Base-by-base conservation (phyloP, 2,113 vertebrate genomes). In the Pseudonaja textilis region DNA sequence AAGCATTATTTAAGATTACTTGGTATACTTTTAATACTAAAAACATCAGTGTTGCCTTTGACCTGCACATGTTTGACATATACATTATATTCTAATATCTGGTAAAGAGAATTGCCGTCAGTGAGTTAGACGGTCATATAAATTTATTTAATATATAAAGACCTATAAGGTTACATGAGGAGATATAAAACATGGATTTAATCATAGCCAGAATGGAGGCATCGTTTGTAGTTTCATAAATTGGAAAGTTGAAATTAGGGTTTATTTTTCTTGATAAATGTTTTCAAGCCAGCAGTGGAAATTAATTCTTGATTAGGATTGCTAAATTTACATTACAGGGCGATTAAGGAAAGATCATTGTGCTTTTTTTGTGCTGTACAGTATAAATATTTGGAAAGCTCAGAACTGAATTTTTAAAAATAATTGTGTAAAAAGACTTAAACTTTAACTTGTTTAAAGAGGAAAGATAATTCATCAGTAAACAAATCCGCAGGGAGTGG, bases 301-400 rank as follows among this genome's bases (percentile, higher is more conserved):
- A 87, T 88, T 2, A 54, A 22, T 94, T 14, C 52, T 91, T 93
- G 93, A 93, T 94, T 96, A 93, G 92, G 95, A 23, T 94, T 94
- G 8, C 25, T 74, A 90, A 6, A 34, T 95, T 96, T 95, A 94
- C 90, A 55, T 91, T 89, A 42, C 42, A 95, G 56, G 16, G 93
- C 94, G 29, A 92, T 95, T 45, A 47, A 88, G 91, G 95, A 90
- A 95, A 94, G 54, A 93, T 57, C 93, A 52, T 93, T 92, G 90
- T 89, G 85, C 12, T 54, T 92, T 95, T n/a, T 95, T 97, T 94
- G 45, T 95, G 86, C 96, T 94, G 85, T 92, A 74, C n/a, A 18
- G 93, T 88, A 95, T 6, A 4, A 74, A 74, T 18, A 91, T 56
- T 96, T 94, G 96, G 93, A 95, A 96, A 96, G 57, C 54, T 93